phyloP scores from a whole-genome alignment of 2,797 vertebrate genomes.

The Pteropus rufus region DNA sequence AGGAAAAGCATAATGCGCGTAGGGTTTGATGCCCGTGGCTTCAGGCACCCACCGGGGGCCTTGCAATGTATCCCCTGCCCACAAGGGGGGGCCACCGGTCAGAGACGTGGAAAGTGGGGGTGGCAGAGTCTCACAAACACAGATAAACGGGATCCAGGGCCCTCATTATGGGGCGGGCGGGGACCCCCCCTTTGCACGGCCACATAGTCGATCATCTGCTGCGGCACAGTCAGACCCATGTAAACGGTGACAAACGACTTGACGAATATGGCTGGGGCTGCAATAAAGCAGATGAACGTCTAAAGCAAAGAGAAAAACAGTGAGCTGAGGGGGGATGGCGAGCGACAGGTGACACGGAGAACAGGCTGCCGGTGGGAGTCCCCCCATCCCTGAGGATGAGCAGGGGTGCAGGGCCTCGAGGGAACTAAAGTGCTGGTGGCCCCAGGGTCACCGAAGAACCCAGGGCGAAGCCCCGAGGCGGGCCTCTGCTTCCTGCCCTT shows the following conservation, averaged over 20 bases:
- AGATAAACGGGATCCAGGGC: accelerated
- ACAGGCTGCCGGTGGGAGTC: too few relatives aligned
- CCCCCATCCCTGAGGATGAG: too few relatives aligned
- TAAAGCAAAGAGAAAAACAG: too few relatives aligned
- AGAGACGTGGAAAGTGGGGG: neutral
- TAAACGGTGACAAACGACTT: too few relatives aligned
- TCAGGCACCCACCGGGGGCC: too few relatives aligned
- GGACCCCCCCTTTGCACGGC: accelerated
- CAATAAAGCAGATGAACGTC: neutral
- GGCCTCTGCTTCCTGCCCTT: accelerated
- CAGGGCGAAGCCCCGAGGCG: accelerated
- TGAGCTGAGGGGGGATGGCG: neutral
- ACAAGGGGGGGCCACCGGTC: neutral
- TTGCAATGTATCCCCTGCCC: too few relatives aligned
- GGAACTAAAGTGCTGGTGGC: accelerated
- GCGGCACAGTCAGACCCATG: accelerated
- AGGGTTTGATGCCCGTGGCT: neutral
- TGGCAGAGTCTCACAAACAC: neutral
- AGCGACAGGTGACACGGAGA: too few relatives aligned
- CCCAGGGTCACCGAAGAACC: accelerated
- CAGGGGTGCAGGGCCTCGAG: too few relatives aligned
- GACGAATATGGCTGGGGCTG: neutral
- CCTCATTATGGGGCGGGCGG: accelerated
- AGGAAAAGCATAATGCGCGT: neutral
- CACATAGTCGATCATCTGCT: accelerated